Percentiles rank a stretch among this genome's conserved stretches.
These are phyloP conservation scores for Procambarus virginalis DNA, from an alignment of 1,140 invertebrate species.

Conservation along the genomic window DNA sequence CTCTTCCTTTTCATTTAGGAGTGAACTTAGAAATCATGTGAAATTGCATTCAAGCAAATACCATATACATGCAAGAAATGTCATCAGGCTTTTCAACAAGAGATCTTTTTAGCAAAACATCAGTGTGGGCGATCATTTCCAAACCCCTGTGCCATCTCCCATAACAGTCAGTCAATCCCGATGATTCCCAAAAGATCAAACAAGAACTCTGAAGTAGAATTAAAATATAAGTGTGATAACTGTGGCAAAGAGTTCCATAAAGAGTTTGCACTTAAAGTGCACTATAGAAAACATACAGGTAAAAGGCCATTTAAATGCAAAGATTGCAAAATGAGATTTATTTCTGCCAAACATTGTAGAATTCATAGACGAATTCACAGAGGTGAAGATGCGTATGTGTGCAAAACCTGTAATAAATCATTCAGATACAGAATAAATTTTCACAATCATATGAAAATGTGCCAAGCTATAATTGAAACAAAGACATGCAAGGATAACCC, in stretches of 20 bases:
- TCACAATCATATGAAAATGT: neutral
- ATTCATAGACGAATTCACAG: constrained; percentile 17
- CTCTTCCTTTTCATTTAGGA: constrained; percentile 30
- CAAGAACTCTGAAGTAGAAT: neutral
- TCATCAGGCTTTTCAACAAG: constrained; percentile 22
- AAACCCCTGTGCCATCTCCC: neutral
- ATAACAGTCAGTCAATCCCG: neutral
- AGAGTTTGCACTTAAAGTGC: neutral
- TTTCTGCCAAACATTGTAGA: constrained; percentile 13
- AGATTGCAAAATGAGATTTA: neutral
- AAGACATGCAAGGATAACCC: neutral
- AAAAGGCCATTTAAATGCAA: constrained; percentile 8
- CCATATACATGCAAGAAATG: constrained; percentile 17
- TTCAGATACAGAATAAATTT: neutral
- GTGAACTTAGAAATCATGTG: constrained; percentile 31
- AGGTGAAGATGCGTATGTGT: constrained; percentile 1
- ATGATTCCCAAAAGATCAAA: neutral
- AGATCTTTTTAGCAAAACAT: constrained; percentile 27
- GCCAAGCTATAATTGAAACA: neutral
- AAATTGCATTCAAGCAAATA: constrained; percentile 30
- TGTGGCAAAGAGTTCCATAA: constrained; percentile 4
- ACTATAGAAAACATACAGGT: constrained; percentile 13
- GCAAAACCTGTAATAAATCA: neutral
- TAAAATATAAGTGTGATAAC: constrained; percentile 6
- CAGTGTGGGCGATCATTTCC: constrained; percentile 13